Conservation (phyloP, 2,888 invertebrate species). For the Ligdia adustata region DNA sequence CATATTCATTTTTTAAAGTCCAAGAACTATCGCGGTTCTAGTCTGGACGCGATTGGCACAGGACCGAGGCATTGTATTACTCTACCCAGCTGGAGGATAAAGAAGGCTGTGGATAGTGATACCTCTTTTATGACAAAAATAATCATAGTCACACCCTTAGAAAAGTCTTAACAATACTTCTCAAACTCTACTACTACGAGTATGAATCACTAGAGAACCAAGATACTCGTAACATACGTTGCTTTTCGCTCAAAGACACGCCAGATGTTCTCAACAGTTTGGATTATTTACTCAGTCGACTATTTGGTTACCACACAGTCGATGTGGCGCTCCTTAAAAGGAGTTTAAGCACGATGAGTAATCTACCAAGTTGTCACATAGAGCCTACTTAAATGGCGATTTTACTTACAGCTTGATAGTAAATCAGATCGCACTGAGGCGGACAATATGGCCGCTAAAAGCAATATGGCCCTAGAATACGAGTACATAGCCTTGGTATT, state of each 20-base stretch:
- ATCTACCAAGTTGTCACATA: slow-evolving; percentile 35
- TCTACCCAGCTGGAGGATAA: too few species aligned
- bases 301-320: slow-evolving; percentile 20
- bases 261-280: slow-evolving; percentile 25
- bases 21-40: too few species aligned
- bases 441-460: too few species aligned
- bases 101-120: too few species aligned
- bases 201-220: slow-evolving; percentile 22
- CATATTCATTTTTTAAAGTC: too few species aligned
- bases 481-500: too few species aligned
- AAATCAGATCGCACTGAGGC: too few species aligned
- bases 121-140: too few species aligned
- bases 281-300: slow-evolving; percentile 19
- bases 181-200: slow-evolving; percentile 26
- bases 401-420: slow-evolving; percentile 19
- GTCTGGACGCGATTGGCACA: too few species aligned
- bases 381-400: slow-evolving; percentile 35
- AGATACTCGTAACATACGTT: slow-evolving; percentile 15
- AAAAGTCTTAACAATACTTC: slow-evolving; percentile 14
- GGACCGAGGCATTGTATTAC: too few species aligned
- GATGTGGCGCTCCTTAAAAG: slow-evolving; percentile 26
- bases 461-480: not conserved
- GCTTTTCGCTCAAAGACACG: slow-evolving; percentile 21
- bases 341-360: slow-evolving; percentile 31
- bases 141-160: slow-evolving; percentile 3